Conservation (phyloP, 2,888 invertebrate species). For the Drosophila nr. medialis region DNA sequence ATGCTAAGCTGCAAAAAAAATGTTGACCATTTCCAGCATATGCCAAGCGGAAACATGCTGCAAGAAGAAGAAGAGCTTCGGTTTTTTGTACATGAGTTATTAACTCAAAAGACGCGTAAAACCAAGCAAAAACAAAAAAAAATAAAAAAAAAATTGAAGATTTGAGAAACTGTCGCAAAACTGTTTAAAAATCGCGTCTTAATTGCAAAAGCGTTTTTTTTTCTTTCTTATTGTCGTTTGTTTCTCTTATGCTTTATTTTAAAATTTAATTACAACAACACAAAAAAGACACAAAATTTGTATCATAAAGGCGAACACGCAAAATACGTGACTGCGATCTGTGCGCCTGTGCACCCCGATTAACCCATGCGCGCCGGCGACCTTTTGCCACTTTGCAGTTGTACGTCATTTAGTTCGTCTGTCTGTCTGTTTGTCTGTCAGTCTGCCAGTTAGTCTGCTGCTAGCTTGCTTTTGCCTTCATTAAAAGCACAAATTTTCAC, state of each 20-base stretch:
- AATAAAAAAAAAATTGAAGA: constrained; percentile 25
- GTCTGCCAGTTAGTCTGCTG: constrained; percentile 38
- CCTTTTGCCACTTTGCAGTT: constrained; percentile 49
- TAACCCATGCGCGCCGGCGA: constrained; percentile 67
- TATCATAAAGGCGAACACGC: constrained; percentile 1
- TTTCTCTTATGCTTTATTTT: constrained; percentile 47
- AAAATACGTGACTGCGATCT: constrained; percentile 3
- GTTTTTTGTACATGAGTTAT: constrained; percentile 52
- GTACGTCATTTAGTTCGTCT: constrained; percentile 33
- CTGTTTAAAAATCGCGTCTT: constrained; percentile 52
- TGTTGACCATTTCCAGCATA: constrained; percentile 33
- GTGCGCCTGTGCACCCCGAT: constrained; percentile 74
- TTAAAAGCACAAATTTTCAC: constrained; percentile 73
- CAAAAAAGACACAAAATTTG: constrained; percentile 23
- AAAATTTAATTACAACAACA: constrained; percentile 71
- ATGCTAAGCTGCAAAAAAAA: constrained; percentile 31
- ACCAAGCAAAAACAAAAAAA: constrained; percentile 15
- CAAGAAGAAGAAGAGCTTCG: constrained; percentile 35
- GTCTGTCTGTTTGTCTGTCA: constrained; percentile 9
- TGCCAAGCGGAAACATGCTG: constrained; percentile 44
- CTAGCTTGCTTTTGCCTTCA: constrained; percentile 47
- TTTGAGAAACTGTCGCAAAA: constrained; percentile 62
- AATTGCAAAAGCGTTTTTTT: constrained; percentile 56
- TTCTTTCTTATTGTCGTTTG: constrained; percentile 9
- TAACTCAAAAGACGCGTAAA: constrained; percentile 46